phyloP scores from a whole-genome alignment of 2,888 invertebrate genomes.

The Anagyrus pseudococci region DNA sequence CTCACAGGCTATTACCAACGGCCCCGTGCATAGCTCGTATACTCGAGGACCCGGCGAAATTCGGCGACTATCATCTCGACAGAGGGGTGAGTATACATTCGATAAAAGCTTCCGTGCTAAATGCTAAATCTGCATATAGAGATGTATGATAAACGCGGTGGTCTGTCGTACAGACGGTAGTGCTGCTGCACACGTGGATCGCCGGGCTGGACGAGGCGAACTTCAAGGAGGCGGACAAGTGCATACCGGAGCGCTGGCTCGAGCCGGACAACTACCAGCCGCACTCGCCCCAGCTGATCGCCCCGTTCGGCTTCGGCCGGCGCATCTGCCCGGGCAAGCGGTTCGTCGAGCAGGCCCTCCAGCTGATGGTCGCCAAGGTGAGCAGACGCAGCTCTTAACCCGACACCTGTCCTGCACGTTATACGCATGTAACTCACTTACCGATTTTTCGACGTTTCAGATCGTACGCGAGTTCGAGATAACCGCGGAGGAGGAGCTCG shows the following conservation, averaged over 20 bases:
- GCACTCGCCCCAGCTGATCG: constrained; percentile 70
- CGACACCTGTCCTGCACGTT: not conserved
- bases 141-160: not conserved
- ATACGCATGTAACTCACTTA: not conserved
- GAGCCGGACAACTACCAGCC: constrained; percentile 61
- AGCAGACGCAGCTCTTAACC: constrained; percentile 25
- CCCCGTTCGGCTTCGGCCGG: constrained; percentile 81
- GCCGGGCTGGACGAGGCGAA: constrained; percentile 79
- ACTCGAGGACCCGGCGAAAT: constrained; percentile 73
- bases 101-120: constrained; percentile 3
- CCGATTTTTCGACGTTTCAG: constrained; percentile 58
- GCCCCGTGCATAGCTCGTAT: constrained; percentile 82
- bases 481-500: constrained; percentile 71
- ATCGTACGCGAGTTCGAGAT: constrained; percentile 76
- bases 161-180: constrained; percentile 68
- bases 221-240: constrained; percentile 75
- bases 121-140: not conserved
- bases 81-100: constrained; percentile 70
- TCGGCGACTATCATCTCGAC: constrained; percentile 74
- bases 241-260: constrained; percentile 82
- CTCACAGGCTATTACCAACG: constrained; percentile 73
- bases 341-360: constrained; percentile 80
- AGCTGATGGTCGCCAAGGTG: constrained; percentile 77
- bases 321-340: constrained; percentile 86
- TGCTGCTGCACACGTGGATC: constrained; percentile 83